Percentiles rank a stretch among this genome's conserved stretches.
Conservation (phyloP, 2,888 invertebrate species). For the Athalia cordata region DNA sequence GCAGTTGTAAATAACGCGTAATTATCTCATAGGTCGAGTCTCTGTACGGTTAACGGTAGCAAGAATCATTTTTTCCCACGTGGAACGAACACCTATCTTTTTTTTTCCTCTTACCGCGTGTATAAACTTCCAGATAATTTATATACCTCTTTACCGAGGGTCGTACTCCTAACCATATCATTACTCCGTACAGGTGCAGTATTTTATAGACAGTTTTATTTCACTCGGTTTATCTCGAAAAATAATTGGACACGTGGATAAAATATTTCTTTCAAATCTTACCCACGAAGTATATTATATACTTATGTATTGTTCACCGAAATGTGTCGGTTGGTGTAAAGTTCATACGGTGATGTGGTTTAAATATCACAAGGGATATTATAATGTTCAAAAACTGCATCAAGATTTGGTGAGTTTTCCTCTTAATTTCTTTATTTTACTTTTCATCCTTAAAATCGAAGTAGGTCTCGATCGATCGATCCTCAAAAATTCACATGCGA, state of each 20-base stretch:
- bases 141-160: too few relatives aligned
- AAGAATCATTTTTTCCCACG: too few relatives aligned
- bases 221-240: too few relatives aligned
- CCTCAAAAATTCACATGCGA: conserved; percentile 25
- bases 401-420: conserved; percentile 64
- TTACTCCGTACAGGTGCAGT: too few relatives aligned
- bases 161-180: too few relatives aligned
- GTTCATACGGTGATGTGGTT: conserved; percentile 64
- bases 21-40: neutral
- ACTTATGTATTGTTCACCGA: conserved; percentile 14
- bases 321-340: conserved; percentile 36
- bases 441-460: conserved; percentile 48
- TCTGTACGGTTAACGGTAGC: too few relatives aligned
- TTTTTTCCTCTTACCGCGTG: too few relatives aligned
- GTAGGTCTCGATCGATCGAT: conserved; percentile 46
- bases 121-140: too few relatives aligned
- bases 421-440: conserved; percentile 17
- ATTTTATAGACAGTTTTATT: too few relatives aligned
- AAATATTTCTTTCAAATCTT: neutral
- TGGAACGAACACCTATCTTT: too few relatives aligned
- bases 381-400: conserved; percentile 67
- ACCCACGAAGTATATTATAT: neutral
- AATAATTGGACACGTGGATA: too few relatives aligned
- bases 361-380: conserved; percentile 69
- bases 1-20: neutral